Evolutionary conservation across 2,113 vertebrate genomes (phyloP).

Genomic region (Crypturellus undulatus): DNA sequence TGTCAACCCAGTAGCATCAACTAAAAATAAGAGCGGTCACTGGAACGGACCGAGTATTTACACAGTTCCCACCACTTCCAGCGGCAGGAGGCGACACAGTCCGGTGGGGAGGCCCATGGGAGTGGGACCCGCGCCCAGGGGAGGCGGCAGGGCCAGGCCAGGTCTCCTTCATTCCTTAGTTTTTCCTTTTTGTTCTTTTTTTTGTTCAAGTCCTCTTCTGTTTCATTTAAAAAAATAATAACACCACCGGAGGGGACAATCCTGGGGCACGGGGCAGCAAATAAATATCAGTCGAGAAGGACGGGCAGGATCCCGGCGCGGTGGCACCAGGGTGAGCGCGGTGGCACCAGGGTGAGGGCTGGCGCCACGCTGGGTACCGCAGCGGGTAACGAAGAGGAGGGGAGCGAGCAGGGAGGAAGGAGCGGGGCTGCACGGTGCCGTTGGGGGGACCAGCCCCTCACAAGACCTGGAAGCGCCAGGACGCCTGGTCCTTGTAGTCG

Average conservation of each 20-base stretch:
- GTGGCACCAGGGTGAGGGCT: no score
- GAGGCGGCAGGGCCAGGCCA: neutral
- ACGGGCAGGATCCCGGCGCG: neutral
- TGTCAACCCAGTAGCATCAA: conserved; percentile 84
- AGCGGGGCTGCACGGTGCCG: neutral
- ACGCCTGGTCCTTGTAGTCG: conserved; percentile 99
- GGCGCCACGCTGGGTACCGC: neutral
- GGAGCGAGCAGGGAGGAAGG: neutral
- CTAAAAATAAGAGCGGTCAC: conserved; percentile 85
- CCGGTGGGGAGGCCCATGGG: neutral
- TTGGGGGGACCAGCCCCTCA: conserved; percentile 71
- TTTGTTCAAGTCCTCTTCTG: conserved; percentile 41
- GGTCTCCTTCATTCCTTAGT: neutral
- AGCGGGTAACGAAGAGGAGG: neutral
- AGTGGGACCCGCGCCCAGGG: neutral
- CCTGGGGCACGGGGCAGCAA: conserved; percentile 67
- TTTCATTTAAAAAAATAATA: conserved; percentile 58
- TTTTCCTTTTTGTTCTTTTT: neutral
- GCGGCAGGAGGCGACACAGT: conserved; percentile 67
- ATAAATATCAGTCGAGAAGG: conserved; percentile 80
- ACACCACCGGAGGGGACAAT: conserved; percentile 7
- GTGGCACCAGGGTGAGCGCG: no score
- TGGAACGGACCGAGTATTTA: conserved; percentile 94
- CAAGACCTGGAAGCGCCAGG: conserved; percentile 99
- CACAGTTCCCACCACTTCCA: conserved; percentile 82